phyloP scores from a whole-genome alignment of 1,140 invertebrate genomes.

The Hycleus cichorii region DNA sequence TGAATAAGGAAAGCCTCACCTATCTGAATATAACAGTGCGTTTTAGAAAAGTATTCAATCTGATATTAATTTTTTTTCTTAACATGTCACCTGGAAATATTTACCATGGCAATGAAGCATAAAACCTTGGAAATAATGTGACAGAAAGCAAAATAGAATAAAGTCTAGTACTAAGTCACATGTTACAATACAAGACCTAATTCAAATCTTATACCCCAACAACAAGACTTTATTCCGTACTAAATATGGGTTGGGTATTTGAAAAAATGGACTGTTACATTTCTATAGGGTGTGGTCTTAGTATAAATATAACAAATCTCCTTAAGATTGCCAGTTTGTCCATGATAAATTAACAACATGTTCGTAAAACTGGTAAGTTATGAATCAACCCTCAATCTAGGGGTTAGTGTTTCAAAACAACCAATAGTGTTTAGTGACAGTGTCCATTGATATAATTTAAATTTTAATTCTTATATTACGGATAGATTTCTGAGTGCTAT shows the following conservation, averaged over 20 bases:
- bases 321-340: constrained; percentile 22
- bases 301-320: constrained; percentile 33
- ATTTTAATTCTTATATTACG: neutral
- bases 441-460: neutral
- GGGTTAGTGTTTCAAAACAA: neutral
- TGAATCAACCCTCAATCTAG: neutral
- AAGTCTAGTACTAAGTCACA: constrained; percentile 19
- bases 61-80: constrained; percentile 12
- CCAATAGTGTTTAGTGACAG: neutral
- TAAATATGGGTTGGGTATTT: constrained; percentile 32
- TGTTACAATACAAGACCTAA: neutral
- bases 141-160: constrained; percentile 24
- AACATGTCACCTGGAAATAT: constrained; percentile 15
- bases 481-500: neutral
- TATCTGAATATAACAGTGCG: constrained; percentile 21
- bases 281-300: constrained; percentile 37
- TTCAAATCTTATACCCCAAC: constrained; percentile 15
- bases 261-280: constrained; percentile 34
- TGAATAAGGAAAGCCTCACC: constrained; percentile 33
- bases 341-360: constrained; percentile 37
- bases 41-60: neutral
- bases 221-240: constrained; percentile 28
- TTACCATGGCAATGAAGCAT: constrained; percentile 31
- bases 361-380: constrained; percentile 43
- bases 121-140: constrained; percentile 27